A percentile compares a stretch with the other conserved stretches of the same genome.
phyloP scores from a whole-genome alignment of 2,797 vertebrate genomes.

The Margarornis squamiger region DNA sequence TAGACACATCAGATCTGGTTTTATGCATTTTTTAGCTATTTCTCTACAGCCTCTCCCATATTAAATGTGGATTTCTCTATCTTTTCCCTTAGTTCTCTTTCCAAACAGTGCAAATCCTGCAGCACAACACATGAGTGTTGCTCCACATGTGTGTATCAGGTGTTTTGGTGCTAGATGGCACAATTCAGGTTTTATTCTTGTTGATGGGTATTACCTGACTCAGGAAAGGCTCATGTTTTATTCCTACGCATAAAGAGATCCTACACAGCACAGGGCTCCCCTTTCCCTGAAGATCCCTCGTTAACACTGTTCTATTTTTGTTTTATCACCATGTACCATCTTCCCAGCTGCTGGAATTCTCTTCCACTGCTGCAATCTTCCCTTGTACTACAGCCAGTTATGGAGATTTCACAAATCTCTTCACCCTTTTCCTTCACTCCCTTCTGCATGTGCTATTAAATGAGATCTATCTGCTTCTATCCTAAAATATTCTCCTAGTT shows the following conservation, averaged over 20 bases:
- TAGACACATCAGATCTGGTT: neutral
- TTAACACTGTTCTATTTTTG: neutral
- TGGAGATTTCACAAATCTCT: neutral
- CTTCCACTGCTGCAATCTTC: neutral
- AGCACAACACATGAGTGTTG: neutral
- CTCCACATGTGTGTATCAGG: neutral
- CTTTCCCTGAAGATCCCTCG: too few relatives aligned
- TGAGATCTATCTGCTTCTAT: neutral
- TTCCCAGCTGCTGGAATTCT: neutral
- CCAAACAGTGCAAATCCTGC: neutral
- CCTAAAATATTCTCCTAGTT: neutral
- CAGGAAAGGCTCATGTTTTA: neutral
- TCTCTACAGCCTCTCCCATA: neutral
- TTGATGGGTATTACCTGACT: neutral
- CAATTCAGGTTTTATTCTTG: neutral
- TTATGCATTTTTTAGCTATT: neutral
- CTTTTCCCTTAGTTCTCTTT: neutral
- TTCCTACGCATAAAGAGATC: fast-evolving
- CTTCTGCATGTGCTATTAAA: neutral
- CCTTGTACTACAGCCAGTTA: neutral
- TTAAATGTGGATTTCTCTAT: fast-evolving
- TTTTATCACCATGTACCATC: neutral
- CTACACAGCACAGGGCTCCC: neutral
- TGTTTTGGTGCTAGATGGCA: neutral
- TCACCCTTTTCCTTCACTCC: neutral